Evolutionary conservation across 1,140 invertebrate genomes (phyloP), one percentile per base, ranked within the genome.

Genomic region (Globodera rostochiensis): DNA sequence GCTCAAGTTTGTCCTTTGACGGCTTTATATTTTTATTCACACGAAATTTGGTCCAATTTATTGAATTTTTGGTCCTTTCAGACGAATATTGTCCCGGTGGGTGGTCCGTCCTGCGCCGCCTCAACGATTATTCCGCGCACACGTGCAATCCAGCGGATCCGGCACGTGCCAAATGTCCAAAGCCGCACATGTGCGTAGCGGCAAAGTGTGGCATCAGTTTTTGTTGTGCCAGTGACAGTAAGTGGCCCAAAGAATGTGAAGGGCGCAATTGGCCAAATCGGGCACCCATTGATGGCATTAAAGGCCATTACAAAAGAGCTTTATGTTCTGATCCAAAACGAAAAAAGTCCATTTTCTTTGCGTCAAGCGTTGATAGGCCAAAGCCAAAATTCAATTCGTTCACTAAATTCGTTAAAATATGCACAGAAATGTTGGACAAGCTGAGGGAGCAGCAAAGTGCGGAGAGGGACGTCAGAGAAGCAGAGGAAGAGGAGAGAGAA

Each of bases 141-240:
- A 83, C 82, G 9, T 83, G 82, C 76, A 78, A 84, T 49, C 80
- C 82, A 15, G 77, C 60, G 15, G 73, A 67, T 45, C 64, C 49
- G 49, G n/a, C 36, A 9, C 49, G 45, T 49, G 73, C 70, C 36
- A 83, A 83, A 78, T 83, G 82, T 53, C 75, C 74, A 21, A 83
- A 83, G 64, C 82, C 82, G 45, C 73, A 83, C 21, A 83, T 79
- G 50, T 83, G 82, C 74, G 82, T 83, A 13, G 82, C 82, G n/a
- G 73, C 82, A 21, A 83, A 82, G 78, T 83, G 82, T 77, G 82
- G 82, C 49, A 83, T 83, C 53, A 83, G 79, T 70, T 83, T 83
- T 73, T 83, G 82, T 67, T 83, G 82, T 69, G 80, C 66, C 13
- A 84, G 53, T 77, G 82, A 83, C 64, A 82, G 81, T 82, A 36